phyloP scores from a whole-genome alignment of 2,888 invertebrate genomes.

The Harpalus rubripes region DNA sequence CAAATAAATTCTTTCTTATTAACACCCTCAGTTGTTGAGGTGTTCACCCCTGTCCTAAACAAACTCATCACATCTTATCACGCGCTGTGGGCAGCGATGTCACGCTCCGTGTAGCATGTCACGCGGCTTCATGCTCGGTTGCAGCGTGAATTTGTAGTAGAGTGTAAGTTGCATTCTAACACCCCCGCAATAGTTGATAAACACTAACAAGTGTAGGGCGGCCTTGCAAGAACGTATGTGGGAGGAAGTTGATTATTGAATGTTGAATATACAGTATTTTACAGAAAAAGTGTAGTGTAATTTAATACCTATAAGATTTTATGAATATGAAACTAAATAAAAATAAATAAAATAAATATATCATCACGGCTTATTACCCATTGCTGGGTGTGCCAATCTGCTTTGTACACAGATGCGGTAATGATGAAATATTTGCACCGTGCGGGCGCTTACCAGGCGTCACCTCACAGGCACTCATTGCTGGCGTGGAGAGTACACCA shows the following conservation, averaged over 20 bases:
- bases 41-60: constrained; percentile 7
- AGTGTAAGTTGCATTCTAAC: not conserved
- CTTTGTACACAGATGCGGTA: no score
- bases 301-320: no score
- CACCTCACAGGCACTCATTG: no score
- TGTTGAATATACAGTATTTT: no score
- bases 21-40: not conserved
- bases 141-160: constrained; percentile 6
- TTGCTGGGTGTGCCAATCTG: no score
- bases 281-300: no score
- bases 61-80: constrained; percentile 40
- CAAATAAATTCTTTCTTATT: not conserved
- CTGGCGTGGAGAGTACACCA: no score
- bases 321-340: no score
- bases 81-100: constrained; percentile 68
- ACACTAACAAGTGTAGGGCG: not conserved
- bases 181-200: not conserved
- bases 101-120: constrained; percentile 71
- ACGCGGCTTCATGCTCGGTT: constrained; percentile 69
- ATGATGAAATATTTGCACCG: no score
- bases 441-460: no score
- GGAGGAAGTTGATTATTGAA: not conserved
- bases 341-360: no score
- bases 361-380: no score
- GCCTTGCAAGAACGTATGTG: not conserved